Conservation (phyloP, 2,797 vertebrate genomes). For the Nyctalus aviator region DNA sequence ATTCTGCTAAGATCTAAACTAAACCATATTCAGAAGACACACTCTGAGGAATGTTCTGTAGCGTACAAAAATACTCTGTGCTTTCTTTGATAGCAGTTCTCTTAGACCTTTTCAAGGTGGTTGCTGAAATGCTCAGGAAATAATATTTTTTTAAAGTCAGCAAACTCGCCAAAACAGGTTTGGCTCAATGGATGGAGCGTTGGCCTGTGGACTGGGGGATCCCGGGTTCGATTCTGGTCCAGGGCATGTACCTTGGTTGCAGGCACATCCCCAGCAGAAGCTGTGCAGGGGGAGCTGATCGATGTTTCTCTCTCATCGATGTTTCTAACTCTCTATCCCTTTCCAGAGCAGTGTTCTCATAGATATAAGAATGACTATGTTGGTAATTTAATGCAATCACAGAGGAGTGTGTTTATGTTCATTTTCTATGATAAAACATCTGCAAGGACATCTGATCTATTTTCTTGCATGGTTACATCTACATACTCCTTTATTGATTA, state of each 20-base stretch:
- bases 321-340: no score
- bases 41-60: background rate
- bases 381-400: slow-evolving; percentile 7
- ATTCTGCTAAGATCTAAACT: background rate
- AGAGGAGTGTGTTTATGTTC: background rate
- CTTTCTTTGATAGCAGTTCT: slow-evolving; percentile 23
- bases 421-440: background rate
- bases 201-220: no score
- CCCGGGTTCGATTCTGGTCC: no score
- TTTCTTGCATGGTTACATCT: background rate
- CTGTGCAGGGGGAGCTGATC: no score
- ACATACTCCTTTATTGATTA: background rate
- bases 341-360: background rate
- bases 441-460: background rate
- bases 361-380: background rate
- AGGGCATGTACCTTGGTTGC: no score
- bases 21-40: background rate
- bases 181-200: no score
- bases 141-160: background rate
- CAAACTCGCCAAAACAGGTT: background rate
- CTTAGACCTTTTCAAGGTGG: background rate
- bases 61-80: background rate
- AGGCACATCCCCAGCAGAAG: no score
- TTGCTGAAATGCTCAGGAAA: slow-evolving; percentile 11
- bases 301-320: no score